Evolutionary conservation across 1,140 invertebrate species (phyloP), one percentile per base, ranked within the genome.

Genomic region (Ridgeia piscesae): DNA sequence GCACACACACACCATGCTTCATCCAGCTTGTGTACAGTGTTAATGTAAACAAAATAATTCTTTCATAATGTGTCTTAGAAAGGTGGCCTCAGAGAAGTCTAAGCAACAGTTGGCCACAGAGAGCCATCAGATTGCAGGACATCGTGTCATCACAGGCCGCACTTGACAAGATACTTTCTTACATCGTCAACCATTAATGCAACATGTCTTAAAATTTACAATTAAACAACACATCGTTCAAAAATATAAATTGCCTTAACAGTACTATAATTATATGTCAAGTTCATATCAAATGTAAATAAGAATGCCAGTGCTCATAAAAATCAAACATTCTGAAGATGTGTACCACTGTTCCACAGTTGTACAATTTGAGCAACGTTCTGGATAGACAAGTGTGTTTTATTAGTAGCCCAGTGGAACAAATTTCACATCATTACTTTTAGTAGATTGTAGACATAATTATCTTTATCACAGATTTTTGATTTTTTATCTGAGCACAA

Each of bases 81-180:
- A 77, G 0, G 58, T 77, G 27, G 58, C 58, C 58, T 77, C 58
- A 77, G 58, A 77, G 27, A 77, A 77, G 58, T 77, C 58, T 77
- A 77, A 77, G 58, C 58, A 77, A 77, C 58, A 77, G 0, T 77
- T 77, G 58, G 27, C 58, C 17, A 14, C 58, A 77, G 17, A 14
- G 58, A 77, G 58, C 58, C 58, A 77, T 77, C 58, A 77, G 58
- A 77, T 77, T 77, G 58, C 58, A 77, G 58, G 58, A 77, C 58
- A 77, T 77, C 58, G 27, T 77, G 27, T 77, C 58, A 77, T 77
- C 58, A 77, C 4, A 77, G 58, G 58, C 58, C 27, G 58, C 11
- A 21, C 58, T 31, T 77, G 58, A 77, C 58, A 77, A 77, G 27
- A 77, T 21, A 77, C 14, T 6, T 21, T 14, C 58, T 21, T 77